These are phyloP conservation scores for Brenthis hecate DNA, from an alignment of 2,888 invertebrate species.

Conservation along the genomic window DNA sequence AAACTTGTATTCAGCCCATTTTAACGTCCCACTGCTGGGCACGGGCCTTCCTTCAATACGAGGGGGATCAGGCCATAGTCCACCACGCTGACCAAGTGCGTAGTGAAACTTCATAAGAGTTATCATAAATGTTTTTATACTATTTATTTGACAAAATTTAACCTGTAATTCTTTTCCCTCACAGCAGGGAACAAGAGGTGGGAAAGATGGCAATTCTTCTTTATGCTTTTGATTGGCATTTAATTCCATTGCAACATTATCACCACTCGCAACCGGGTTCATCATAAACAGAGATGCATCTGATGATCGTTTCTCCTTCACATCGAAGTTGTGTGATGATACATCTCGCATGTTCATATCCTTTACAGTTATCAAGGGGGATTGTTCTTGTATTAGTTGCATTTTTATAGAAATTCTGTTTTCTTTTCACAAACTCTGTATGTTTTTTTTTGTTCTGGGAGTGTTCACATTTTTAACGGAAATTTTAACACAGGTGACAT, in stretches of 20 bases:
- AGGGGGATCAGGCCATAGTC: no score
- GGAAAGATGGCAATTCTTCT: conserved; percentile 65
- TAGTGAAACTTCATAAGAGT: neutral
- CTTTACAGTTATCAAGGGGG: conserved; percentile 49
- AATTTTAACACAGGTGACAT: conserved; percentile 59
- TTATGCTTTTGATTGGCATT: conserved; percentile 65
- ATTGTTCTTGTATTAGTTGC: conserved; percentile 68
- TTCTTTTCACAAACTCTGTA: conserved; percentile 16
- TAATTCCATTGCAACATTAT: conserved; percentile 66
- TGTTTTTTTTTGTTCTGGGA: conserved; percentile 41
- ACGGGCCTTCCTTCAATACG: no score
- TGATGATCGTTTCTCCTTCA: conserved; percentile 69
- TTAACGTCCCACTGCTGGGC: no score
- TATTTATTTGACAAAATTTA: neutral
- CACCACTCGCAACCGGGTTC: conserved; percentile 77
- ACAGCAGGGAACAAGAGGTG: conserved; percentile 70
- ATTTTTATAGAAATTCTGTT: conserved; percentile 46
- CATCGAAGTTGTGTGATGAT: conserved; percentile 58
- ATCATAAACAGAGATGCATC: conserved; percentile 61
- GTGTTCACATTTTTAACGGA: conserved; percentile 59
- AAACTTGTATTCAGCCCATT: neutral
- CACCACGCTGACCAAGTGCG: no score
- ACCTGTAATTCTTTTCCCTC: conserved; percentile 72
- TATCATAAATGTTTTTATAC: neutral
- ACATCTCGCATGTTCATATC: conserved; percentile 52